Evolutionary conservation across 2,113 vertebrate species (phyloP).

Genomic region (Trachemys scripta): DNA sequence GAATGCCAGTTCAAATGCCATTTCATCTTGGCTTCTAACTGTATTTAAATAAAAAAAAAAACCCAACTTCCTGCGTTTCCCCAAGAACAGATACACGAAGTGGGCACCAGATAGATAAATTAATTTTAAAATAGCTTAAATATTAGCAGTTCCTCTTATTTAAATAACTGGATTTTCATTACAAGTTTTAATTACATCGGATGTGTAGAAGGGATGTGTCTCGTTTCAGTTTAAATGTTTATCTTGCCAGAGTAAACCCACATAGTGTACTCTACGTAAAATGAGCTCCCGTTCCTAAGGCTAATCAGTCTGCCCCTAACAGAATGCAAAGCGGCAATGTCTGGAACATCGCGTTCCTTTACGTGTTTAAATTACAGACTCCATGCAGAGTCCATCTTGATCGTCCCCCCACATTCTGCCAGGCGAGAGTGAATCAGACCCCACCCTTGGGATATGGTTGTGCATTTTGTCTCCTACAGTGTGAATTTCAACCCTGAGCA

Average conservation of each 20-base stretch:
- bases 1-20: conserved; percentile 42
- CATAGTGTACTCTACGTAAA: background rate
- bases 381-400: background rate
- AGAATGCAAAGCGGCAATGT: background rate
- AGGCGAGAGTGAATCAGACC: accelerated
- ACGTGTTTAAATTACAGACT: background rate
- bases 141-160: conserved; percentile 59
- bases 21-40: conserved; percentile 53
- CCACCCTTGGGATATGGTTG: background rate
- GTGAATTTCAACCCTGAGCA: background rate
- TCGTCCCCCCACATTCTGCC: background rate
- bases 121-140: conserved; percentile 50
- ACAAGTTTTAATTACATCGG: conserved; percentile 56
- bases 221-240: background rate
- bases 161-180: conserved; percentile 64
- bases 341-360: background rate
- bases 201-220: background rate
- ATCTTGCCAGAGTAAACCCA: conserved; percentile 42
- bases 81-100: conserved; percentile 34
- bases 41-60: background rate
- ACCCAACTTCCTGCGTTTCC: conserved; percentile 37
- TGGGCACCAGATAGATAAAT: conserved; percentile 14
- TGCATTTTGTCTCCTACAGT: background rate
- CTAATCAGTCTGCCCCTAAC: background rate
- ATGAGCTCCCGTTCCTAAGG: conserved; percentile 5